Evolutionary conservation across 2,113 vertebrate genomes (phyloP).

Genomic region (Psophia crepitans): DNA sequence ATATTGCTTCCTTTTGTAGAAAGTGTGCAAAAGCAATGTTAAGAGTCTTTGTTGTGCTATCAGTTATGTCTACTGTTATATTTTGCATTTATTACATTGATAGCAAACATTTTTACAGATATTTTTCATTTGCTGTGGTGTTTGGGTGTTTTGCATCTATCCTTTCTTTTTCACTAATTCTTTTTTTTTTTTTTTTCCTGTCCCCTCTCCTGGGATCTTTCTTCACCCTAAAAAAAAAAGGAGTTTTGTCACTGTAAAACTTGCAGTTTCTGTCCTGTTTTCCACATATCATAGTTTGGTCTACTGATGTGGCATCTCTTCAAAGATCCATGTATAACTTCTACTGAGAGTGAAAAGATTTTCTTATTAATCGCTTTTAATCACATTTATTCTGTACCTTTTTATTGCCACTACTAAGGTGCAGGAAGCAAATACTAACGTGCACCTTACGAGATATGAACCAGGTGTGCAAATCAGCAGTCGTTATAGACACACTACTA

Average conservation of each 20-base stretch:
- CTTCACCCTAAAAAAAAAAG: background rate
- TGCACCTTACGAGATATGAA: background rate
- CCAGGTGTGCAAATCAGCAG: background rate
- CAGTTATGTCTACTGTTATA: background rate
- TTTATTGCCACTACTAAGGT: background rate
- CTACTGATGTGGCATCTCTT: background rate
- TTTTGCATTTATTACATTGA: background rate
- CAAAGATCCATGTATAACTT: background rate
- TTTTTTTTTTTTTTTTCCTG: background rate
- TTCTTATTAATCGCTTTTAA: background rate
- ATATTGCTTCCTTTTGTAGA: background rate
- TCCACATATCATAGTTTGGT: background rate
- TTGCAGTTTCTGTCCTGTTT: background rate
- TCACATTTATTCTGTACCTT: background rate
- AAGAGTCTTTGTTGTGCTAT: background rate
- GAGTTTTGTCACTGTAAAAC: background rate
- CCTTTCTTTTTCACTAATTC: background rate
- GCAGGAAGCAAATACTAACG: background rate
- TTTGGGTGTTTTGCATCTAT: rapidly evolving
- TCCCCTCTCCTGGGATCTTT: background rate
- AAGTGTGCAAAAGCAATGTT: background rate
- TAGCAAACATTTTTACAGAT: background rate
- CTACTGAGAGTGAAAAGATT: background rate
- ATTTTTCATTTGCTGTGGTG: background rate
- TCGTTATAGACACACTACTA: background rate